Evolutionary conservation across 2,113 vertebrate genomes (phyloP), one percentile per base, ranked within the genome.

Genomic region (Chlamydotis undulata): DNA sequence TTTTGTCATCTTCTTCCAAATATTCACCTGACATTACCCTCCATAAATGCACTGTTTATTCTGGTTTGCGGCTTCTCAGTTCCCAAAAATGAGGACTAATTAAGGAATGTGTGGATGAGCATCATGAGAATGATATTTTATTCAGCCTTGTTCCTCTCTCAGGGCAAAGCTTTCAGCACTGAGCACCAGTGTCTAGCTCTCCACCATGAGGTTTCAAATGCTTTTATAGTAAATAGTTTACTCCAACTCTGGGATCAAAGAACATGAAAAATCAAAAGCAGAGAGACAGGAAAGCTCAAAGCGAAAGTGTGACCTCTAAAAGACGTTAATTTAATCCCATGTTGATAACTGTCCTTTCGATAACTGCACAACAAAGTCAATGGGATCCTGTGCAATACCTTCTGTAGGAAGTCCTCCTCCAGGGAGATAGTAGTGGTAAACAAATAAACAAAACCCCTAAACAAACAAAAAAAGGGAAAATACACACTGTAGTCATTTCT

Each of bases 121-220:
- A 64, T 69, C 55, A 74, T 65, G 88, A 89, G 59, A 91, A 94
- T 89, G 74, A 61, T 45, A 70, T 84, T 95, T 96, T 87, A 91
- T 75, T 92, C 78, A 82, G 45, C 14, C 35, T 85, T 91, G 59
- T 85, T 96, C 92, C 68, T 87, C 37, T 55, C 47, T 94, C 33
- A 60, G 31, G 74, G 16, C 93, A 79, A 81, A 60, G 41, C 37
- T 71, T 94, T 93, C 68, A 56, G 70, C 74, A 69, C 79, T 53
- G 56, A 87, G 41, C 43, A 75, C 37, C 18, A 50, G 29, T n/a
- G 17, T 78, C 61, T 69, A 61, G 56, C 28, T 83, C 35, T 84
- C 52, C n/a, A 53, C 12, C 12, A 29, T 6, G 33, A 63, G 14
- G 16, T 61, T 96, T 94, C 83, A 65, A 94, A 77, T 26, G 25